A percentile compares a stretch with the other conserved stretches of the same genome.
These are phyloP conservation scores for Lottia gigantea DNA, from an alignment of 2,888 invertebrate species.

Conservation along the genomic window DNA sequence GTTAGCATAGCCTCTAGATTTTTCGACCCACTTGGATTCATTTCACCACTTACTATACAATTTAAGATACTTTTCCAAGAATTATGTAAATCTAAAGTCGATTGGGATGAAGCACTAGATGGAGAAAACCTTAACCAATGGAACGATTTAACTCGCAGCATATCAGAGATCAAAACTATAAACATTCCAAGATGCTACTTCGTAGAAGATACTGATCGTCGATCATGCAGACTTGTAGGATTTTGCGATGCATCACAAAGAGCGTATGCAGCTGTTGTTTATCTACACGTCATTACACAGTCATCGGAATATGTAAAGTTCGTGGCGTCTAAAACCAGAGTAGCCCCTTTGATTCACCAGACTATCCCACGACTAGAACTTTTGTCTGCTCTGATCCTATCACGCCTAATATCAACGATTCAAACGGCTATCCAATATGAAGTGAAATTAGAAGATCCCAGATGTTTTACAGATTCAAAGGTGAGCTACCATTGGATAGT, in stretches of 20 bases:
- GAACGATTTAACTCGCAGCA: not conserved
- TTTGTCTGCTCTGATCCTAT: not conserved
- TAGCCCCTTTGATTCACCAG: not conserved
- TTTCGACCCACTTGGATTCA: slow-evolving; percentile 5
- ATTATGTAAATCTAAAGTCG: not conserved
- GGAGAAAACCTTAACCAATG: not conserved
- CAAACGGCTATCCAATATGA: not conserved
- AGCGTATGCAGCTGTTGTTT: not conserved
- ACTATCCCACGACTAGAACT: not conserved
- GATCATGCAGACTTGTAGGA: not conserved
- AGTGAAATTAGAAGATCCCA: not conserved
- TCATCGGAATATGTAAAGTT: not conserved
- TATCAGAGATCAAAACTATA: not conserved
- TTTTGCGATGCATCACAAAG: not conserved
- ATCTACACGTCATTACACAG: not conserved
- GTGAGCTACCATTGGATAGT: not conserved
- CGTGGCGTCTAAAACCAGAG: not conserved
- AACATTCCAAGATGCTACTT: not conserved
- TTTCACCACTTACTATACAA: not conserved
- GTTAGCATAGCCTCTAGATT: not conserved
- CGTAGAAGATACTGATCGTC: not conserved
- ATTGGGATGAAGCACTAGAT: slow-evolving; percentile 2
- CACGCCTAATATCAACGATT: not conserved
- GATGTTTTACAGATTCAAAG: not conserved
- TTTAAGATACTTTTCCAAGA: slow-evolving; percentile 2